Conservation (phyloP, 2,113 vertebrate species). For the Lasiurus cinereus region DNA sequence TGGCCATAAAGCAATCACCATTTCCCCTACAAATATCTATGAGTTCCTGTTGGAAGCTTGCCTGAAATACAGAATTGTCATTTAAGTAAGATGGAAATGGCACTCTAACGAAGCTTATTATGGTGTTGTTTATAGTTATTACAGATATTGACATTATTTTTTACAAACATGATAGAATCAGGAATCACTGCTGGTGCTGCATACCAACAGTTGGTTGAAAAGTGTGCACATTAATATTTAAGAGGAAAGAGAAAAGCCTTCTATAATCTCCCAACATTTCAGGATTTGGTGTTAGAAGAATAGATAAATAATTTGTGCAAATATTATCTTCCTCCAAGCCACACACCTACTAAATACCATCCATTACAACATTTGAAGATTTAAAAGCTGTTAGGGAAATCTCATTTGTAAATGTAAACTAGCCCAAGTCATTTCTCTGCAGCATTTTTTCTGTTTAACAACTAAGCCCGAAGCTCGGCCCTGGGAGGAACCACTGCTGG, state of each 20-base stretch:
- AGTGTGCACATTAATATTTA: constrained; percentile 79
- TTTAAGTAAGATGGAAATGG: constrained; percentile 58
- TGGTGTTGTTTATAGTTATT: constrained; percentile 71
- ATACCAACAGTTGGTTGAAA: constrained; percentile 60
- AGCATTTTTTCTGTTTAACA: background rate
- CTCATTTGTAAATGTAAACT: constrained; percentile 69
- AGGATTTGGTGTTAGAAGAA: constrained; percentile 65
- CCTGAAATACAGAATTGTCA: constrained; percentile 59
- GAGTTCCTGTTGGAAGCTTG: constrained; percentile 54
- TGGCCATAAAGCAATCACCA: constrained; percentile 36
- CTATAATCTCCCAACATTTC: constrained; percentile 67
- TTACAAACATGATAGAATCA: constrained; percentile 65
- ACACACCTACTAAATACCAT: constrained; percentile 45
- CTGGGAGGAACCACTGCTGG: background rate
- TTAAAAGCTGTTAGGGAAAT: constrained; percentile 42
- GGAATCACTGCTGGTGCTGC: constrained; percentile 58
- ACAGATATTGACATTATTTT: constrained; percentile 68
- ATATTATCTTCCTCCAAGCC: constrained; percentile 46
- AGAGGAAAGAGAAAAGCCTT: constrained; percentile 56
- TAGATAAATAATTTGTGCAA: constrained; percentile 72
- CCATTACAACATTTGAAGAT: constrained; percentile 55
- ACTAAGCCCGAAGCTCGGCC: too few relatives aligned
- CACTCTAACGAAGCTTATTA: constrained; percentile 63
- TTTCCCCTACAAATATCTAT: constrained; percentile 42
- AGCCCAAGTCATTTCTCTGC: constrained; percentile 1